A percentile compares a stretch with the other conserved stretches of the same genome.
phyloP scores from a whole-genome alignment of 2,888 invertebrate species.

The Nomada hirtipes region DNA sequence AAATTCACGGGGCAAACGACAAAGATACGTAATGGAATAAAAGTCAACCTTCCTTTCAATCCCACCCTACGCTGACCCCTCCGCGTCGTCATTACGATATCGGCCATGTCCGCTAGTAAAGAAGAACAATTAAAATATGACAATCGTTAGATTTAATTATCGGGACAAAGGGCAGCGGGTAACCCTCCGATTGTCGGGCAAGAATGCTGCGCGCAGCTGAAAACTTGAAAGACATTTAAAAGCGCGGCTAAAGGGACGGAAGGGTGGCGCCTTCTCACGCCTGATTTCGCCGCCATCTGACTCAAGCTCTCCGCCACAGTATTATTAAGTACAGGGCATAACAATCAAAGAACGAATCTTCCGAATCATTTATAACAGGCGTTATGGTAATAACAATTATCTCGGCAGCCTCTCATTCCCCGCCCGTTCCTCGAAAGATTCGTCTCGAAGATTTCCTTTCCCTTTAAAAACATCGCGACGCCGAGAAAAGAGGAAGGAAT shows the following conservation, averaged over 20 bases:
- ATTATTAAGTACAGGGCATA: constrained; percentile 75
- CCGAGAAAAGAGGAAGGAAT: background rate
- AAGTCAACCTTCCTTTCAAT: constrained; percentile 39
- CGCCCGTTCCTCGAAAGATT: constrained; percentile 11
- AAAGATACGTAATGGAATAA: constrained; percentile 66
- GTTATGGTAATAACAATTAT: constrained; percentile 75
- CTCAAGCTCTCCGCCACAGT: constrained; percentile 57
- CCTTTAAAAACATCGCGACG: constrained; percentile 17
- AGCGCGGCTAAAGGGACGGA: constrained; percentile 76
- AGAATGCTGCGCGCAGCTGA: constrained; percentile 79
- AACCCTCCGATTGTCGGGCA: constrained; percentile 63
- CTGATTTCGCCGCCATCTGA: constrained; percentile 67
- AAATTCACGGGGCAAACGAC: constrained; percentile 50
- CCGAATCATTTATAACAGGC: constrained; percentile 77
- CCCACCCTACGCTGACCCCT: constrained; percentile 34
- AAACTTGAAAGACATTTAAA: constrained; percentile 82
- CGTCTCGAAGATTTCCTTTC: constrained; percentile 20
- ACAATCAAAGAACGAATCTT: constrained; percentile 76
- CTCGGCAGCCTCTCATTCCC: constrained; percentile 37
- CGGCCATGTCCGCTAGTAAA: constrained; percentile 68
- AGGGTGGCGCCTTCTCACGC: constrained; percentile 59
- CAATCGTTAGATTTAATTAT: constrained; percentile 84
- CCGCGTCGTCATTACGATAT: constrained; percentile 65
- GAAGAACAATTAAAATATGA: constrained; percentile 83
- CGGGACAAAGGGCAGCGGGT: constrained; percentile 77